These are phyloP conservation scores for Pogona vitticeps DNA, from an alignment of 2,113 vertebrate species.

Conservation along the genomic window DNA sequence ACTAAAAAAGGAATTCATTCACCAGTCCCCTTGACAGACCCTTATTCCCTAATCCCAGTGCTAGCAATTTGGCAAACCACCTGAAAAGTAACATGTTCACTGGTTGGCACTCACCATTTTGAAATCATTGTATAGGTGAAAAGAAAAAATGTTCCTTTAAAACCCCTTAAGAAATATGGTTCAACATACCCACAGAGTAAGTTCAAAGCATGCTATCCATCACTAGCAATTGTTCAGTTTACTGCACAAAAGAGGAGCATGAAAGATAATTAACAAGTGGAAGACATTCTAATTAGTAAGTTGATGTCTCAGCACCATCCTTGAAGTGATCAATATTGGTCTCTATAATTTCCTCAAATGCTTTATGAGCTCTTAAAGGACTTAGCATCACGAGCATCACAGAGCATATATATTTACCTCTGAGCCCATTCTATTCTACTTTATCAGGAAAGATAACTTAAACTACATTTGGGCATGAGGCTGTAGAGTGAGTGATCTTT, in stretches of 20 bases:
- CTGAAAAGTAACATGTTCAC: background rate
- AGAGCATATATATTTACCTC: background rate
- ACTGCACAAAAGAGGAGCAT: constrained; percentile 3
- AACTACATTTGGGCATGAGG: background rate
- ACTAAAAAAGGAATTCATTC: background rate
- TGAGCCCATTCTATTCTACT: background rate
- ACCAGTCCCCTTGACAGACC: background rate
- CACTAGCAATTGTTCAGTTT: constrained; percentile 28
- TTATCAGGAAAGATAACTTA: constrained; percentile 10
- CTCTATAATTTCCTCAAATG: background rate
- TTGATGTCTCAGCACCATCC: background rate
- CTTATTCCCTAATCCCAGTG: background rate
- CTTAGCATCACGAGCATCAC: constrained; percentile 3
- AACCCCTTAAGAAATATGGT: background rate
- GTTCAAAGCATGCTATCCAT: constrained; percentile 3
- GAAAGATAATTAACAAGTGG: constrained; percentile 29
- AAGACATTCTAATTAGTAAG: background rate
- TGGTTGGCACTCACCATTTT: background rate
- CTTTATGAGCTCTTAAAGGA: constrained; percentile 25
- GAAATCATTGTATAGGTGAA: background rate
- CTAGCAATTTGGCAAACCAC: background rate
- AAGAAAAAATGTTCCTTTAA: background rate
- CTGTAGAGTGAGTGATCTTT: background rate
- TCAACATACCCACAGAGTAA: background rate
- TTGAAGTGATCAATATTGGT: background rate